Conservation (phyloP, 2,797 vertebrate species). For the Protosalanx chinensis region DNA sequence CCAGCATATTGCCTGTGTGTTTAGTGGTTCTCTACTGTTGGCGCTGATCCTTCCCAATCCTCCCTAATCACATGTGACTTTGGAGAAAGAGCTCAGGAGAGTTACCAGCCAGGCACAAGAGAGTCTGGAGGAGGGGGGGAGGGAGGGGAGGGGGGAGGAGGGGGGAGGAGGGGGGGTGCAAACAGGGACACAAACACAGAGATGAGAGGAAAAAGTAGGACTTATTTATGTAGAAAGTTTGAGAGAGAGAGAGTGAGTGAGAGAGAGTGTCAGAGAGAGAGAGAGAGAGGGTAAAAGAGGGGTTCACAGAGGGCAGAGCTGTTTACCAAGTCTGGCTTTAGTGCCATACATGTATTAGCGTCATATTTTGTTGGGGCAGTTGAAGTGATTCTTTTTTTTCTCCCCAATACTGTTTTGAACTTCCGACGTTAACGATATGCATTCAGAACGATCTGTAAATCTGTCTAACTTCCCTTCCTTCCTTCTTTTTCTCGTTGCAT, state of each 20-base stretch:
- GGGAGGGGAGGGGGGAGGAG: not conserved
- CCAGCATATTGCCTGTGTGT: slow-evolving; percentile 1
- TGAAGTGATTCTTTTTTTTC: not conserved
- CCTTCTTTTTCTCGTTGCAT: slow-evolving; percentile 2
- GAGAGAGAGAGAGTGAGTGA: not conserved
- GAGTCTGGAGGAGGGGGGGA: not conserved
- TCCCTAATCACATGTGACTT: not conserved
- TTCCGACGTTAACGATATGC: not conserved
- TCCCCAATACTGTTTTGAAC: not conserved
- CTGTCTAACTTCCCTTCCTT: not conserved
- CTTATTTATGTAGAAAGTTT: not conserved
- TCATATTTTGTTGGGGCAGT: not conserved
- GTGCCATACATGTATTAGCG: not conserved
- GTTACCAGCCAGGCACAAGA: not conserved
- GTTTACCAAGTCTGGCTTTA: not conserved
- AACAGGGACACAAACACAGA: not conserved
- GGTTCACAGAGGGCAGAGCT: not conserved
- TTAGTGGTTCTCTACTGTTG: not conserved
- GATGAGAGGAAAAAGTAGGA: slow-evolving; percentile 11
- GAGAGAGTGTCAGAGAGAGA: not conserved
- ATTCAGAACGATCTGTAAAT: not conserved
- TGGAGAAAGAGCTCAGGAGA: not conserved
- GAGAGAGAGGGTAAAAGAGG: no score
- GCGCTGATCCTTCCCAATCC: not conserved
- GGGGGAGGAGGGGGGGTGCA: not conserved